Evolutionary conservation across 2,113 vertebrate species (phyloP).

Genomic region (Rostratula benghalensis): DNA sequence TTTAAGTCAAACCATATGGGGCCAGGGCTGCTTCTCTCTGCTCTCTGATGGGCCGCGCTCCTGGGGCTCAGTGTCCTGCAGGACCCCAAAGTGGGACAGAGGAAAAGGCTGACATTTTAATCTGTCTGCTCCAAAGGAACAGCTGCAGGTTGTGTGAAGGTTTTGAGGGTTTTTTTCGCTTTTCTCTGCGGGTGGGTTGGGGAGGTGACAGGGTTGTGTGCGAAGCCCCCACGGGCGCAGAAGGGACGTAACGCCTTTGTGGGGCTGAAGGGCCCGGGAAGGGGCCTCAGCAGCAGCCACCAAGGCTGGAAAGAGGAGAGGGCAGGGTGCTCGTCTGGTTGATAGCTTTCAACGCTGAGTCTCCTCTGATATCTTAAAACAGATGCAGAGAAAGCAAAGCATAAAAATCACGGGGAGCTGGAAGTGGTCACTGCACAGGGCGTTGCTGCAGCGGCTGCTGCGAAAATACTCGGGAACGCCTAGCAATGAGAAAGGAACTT

Average conservation of each 20-base stretch:
- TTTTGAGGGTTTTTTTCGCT: neutral
- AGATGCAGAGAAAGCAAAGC: slow-evolving; percentile 8
- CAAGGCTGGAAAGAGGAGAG: neutral
- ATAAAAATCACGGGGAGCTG: neutral
- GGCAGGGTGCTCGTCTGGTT: neutral
- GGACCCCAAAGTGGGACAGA: neutral
- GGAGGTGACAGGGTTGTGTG: slow-evolving; percentile 10
- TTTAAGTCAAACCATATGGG: slow-evolving; percentile 76
- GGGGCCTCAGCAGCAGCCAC: neutral
- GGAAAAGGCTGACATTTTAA: neutral
- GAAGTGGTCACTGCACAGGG: neutral
- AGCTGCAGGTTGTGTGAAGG: slow-evolving; percentile 51
- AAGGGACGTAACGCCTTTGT: neutral
- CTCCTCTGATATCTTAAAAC: slow-evolving; percentile 7
- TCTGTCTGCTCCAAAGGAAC: slow-evolving; percentile 19
- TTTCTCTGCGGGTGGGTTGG: neutral
- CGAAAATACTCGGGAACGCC: neutral
- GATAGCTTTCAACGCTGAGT: neutral
- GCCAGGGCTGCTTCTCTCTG: neutral
- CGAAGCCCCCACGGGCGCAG: neutral
- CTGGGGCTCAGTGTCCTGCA: neutral
- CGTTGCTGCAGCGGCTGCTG: neutral
- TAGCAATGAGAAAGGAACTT: neutral
- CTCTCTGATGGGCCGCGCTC: neutral
- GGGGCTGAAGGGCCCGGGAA: neutral